Evolutionary conservation across 2,888 invertebrate genomes (phyloP).

Genomic region (Conomelus anceps): DNA sequence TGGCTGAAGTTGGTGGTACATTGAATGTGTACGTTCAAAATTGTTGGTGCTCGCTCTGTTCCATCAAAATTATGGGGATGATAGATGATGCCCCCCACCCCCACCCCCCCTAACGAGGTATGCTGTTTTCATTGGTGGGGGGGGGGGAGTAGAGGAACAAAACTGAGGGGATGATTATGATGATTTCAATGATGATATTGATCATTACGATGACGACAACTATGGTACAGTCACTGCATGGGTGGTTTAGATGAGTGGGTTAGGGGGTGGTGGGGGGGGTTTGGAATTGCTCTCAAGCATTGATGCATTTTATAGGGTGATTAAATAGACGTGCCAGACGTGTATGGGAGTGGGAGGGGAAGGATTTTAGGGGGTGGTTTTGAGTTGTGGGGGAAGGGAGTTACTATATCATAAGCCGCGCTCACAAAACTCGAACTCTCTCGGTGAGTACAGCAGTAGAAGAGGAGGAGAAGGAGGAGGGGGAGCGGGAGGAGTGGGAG

Average conservation of each 20-base stretch:
- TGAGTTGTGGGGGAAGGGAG: background rate
- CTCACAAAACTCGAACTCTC: background rate
- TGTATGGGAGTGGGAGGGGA: no score
- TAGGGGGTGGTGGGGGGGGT: background rate
- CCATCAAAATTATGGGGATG: background rate
- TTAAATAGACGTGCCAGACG: conserved; percentile 6
- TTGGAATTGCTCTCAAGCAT: background rate
- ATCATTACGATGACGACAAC: no score
- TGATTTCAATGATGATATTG: no score
- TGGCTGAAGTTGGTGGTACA: background rate
- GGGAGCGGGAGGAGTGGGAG: no score
- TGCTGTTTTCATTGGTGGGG: background rate
- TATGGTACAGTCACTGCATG: background rate
- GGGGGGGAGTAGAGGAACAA: background rate
- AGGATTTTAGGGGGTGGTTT: background rate
- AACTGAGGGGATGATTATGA: no score
- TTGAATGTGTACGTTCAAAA: background rate
- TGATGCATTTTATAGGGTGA: conserved; percentile 9
- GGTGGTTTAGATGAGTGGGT: no score
- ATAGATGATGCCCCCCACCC: background rate
- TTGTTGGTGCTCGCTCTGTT: background rate
- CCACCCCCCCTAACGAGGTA: background rate
- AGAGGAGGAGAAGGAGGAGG: no score
- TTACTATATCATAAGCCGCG: background rate
- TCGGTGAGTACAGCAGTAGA: no score